phyloP scores from a whole-genome alignment of 2,888 invertebrate genomes.

The Ditula angustiorana region DNA sequence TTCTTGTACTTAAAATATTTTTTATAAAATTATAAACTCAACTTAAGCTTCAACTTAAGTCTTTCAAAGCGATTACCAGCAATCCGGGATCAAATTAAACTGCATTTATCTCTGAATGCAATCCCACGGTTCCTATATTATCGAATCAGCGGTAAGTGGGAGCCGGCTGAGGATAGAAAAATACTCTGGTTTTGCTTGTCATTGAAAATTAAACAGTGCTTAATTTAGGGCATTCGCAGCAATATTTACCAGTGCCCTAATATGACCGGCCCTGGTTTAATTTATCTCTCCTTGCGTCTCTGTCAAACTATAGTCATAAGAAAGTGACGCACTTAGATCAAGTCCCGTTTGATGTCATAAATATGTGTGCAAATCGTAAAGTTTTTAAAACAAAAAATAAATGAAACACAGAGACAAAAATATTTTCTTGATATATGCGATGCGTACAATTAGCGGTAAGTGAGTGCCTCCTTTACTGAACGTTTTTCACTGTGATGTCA shows the following conservation, averaged over 20 bases:
- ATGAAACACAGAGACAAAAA: not conserved
- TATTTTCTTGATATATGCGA: constrained; percentile 5
- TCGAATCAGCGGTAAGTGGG: constrained; percentile 22
- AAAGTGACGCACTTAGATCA: no score
- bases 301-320: no score
- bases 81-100: constrained; percentile 8
- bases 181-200: not conserved
- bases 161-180: not conserved
- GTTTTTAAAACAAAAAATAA: not conserved
- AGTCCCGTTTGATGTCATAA: no score
- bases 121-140: constrained; percentile 23
- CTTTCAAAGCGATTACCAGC: constrained; percentile 1
- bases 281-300: no score
- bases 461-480: constrained; percentile 34
- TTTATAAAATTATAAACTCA: no score
- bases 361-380: no score
- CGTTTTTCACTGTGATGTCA: constrained; percentile 14
- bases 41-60: not conserved
- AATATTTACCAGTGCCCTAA: no score
- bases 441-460: constrained; percentile 32
- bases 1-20: no score
- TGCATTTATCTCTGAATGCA: constrained; percentile 36
- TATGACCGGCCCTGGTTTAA: no score
- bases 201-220: not conserved
- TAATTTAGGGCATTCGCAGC: no score